phyloP scores from a whole-genome alignment of 2,888 invertebrate species.

The Temnothorax rugatulus region DNA sequence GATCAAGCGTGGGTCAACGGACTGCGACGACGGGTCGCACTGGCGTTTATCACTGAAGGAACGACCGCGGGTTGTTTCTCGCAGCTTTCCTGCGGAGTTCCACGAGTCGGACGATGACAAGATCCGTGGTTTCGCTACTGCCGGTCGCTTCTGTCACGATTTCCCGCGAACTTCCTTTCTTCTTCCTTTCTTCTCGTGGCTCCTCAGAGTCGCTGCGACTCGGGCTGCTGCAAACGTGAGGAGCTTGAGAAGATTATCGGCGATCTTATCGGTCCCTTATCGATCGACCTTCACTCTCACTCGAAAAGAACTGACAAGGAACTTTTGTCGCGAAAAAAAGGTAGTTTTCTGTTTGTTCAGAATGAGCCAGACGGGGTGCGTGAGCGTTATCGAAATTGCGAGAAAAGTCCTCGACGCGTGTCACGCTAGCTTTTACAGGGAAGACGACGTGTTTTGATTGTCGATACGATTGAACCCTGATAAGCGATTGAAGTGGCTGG shows the following conservation, averaged over 20 bases:
- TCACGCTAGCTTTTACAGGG: conserved; percentile 1
- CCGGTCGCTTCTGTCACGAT: neutral
- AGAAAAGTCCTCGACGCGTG: conserved; percentile 28
- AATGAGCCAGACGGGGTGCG: neutral
- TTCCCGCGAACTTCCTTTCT: neutral
- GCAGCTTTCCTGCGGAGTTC: neutral
- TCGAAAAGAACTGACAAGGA: neutral
- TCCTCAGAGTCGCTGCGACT: neutral
- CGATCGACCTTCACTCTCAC: neutral
- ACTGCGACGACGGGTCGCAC: neutral
- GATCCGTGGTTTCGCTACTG: neutral
- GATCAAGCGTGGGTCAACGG: conserved; percentile 14
- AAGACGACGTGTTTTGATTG: conserved; percentile 4
- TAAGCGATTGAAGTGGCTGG: conserved; percentile 11
- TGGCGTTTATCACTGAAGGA: neutral
- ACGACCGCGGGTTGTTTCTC: too few species aligned
- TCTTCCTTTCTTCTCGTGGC: neutral
- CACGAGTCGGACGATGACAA: neutral
- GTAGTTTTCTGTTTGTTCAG: neutral
- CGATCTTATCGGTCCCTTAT: conserved; percentile 1
- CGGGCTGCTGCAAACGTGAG: neutral
- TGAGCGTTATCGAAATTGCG: conserved; percentile 43
- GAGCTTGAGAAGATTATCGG: neutral
- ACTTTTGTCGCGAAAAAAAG: neutral
- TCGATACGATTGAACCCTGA: conserved; percentile 9